A percentile compares a stretch with the other conserved stretches of the same genome.
Conservation (phyloP, 2,888 invertebrate genomes). For the Trypoxylon attenuatum region DNA sequence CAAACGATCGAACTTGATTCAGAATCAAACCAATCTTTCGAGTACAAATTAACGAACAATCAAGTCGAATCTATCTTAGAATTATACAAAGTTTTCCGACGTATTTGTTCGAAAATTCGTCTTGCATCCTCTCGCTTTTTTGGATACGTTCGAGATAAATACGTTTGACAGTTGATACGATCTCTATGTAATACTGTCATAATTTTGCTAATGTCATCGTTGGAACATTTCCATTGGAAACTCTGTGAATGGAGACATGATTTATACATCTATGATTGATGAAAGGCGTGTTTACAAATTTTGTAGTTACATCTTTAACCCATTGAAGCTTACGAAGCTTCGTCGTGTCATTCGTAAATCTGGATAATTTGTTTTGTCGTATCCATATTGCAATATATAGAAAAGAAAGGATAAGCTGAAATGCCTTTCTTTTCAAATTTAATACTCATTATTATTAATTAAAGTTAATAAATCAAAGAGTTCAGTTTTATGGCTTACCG, state of each 20-base stretch:
- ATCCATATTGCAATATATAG: too few species aligned
- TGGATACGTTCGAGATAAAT: conserved; percentile 3
- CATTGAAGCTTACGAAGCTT: conserved; percentile 27
- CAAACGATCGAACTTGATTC: not conserved
- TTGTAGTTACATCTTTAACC: conserved; percentile 44
- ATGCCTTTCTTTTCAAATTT: too few species aligned
- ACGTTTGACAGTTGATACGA: not conserved
- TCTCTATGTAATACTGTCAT: conserved; percentile 7
- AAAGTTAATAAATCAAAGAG: too few species aligned
- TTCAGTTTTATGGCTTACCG: too few species aligned
- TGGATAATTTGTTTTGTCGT: too few species aligned
- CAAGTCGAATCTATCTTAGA: not conserved
- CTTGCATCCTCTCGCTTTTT: too few species aligned
- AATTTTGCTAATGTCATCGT: conserved; percentile 11
- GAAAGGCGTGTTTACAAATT: conserved; percentile 41
- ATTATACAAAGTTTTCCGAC: not conserved
- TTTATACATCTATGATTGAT: conserved; percentile 33
- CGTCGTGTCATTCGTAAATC: too few species aligned
- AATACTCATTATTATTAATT: too few species aligned
- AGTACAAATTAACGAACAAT: conserved; percentile 4
- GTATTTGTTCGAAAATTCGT: not conserved
- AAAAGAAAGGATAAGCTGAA: too few species aligned
- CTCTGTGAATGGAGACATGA: conserved; percentile 39
- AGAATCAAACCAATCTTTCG: conserved; percentile 8
- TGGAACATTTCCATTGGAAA: conserved; percentile 49